These are phyloP conservation scores for Mactra quadrangularis DNA, from an alignment of 1,140 invertebrate species.

Conservation along the genomic window DNA sequence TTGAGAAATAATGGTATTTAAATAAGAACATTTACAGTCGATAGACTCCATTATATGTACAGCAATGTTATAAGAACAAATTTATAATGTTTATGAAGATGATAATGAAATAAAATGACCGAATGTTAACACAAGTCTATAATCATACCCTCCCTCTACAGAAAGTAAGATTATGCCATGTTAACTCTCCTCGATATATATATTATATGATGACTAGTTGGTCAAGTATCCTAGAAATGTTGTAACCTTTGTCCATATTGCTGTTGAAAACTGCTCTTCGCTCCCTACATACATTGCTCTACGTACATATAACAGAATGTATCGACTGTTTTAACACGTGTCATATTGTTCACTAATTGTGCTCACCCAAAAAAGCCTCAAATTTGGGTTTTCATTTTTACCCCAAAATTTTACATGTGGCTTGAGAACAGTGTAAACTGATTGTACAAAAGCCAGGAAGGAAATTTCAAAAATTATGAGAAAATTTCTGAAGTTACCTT, in stretches of 20 bases:
- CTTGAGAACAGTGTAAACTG: slow-evolving; percentile 24
- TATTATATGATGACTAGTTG: slow-evolving; percentile 9
- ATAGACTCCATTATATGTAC: too few species aligned
- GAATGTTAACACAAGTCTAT: too few species aligned
- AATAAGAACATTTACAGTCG: too few species aligned
- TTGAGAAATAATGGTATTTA: too few species aligned
- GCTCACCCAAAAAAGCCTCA: too few species aligned
- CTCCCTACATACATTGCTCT: slow-evolving; percentile 9
- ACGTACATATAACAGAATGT: slow-evolving; percentile 6
- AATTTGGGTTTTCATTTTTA: slow-evolving; percentile 26
- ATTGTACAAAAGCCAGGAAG: neutral
- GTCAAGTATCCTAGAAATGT: neutral
- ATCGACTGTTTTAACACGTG: neutral
- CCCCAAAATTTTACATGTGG: neutral
- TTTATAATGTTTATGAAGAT: too few species aligned
- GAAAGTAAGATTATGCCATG: neutral
- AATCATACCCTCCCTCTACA: slow-evolving; percentile 11
- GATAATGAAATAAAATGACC: too few species aligned
- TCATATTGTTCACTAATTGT: slow-evolving; percentile 25
- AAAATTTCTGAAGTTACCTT: neutral
- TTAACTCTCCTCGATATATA: neutral
- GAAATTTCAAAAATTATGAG: neutral
- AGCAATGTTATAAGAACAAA: too few species aligned
- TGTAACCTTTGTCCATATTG: neutral
- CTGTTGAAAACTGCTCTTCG: slow-evolving; percentile 53